These are phyloP conservation scores for Platygyra sinensis DNA, from an alignment of 64 coral and sea anemone species.

Conservation along the genomic window DNA sequence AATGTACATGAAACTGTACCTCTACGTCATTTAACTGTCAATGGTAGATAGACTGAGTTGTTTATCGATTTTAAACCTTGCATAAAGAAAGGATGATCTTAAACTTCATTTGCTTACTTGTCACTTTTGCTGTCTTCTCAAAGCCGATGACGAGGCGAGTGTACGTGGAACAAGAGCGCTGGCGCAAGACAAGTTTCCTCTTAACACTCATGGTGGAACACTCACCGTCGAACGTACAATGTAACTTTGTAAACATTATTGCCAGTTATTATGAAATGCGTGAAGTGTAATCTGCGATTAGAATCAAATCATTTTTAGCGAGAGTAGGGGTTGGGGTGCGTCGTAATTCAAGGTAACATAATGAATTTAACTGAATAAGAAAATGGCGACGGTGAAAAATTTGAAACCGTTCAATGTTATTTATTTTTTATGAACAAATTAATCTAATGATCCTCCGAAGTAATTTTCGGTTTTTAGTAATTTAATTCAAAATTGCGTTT, in stretches of 20 bases:
- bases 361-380: not conserved
- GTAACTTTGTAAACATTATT: not conserved
- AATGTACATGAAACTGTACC: constrained; percentile 15
- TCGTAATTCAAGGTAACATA: not conserved
- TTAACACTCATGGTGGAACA: not conserved
- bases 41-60: not conserved
- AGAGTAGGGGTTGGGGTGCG: too few species aligned
- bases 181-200: not conserved
- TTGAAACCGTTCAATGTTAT: not conserved
- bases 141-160: not conserved
- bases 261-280: not conserved
- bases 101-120: not conserved
- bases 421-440: not conserved
- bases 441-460: not conserved
- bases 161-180: not conserved
- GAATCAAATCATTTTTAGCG: too few species aligned
- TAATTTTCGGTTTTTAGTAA: not conserved
- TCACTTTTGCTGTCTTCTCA: not conserved
- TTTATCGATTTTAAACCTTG: not conserved
- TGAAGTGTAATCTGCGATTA: not conserved
- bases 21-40: constrained; percentile 22
- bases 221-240: not conserved
- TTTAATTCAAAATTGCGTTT: not conserved
- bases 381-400: not conserved
- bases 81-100: not conserved